These are phyloP conservation scores for Tanytarsus gracilentus DNA, from an alignment of 2,888 invertebrate genomes.

Conservation along the genomic window DNA sequence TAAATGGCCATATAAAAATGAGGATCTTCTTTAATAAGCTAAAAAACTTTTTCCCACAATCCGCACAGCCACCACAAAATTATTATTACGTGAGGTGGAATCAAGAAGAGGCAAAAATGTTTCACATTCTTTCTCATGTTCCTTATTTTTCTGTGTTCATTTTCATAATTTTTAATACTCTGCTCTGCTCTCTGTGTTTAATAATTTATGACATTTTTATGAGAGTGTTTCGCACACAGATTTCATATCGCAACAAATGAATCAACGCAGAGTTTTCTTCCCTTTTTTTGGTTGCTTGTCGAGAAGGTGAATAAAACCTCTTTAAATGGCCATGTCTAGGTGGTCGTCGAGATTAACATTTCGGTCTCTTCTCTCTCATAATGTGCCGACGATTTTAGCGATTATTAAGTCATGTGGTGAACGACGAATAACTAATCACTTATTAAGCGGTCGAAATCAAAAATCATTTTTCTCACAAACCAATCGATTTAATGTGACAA, in stretches of 20 bases:
- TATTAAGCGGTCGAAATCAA: neutral
- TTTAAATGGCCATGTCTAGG: neutral
- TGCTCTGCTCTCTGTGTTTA: neutral
- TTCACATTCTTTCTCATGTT: slow-evolving; percentile 16
- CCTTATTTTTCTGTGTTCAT: neutral
- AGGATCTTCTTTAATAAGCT: neutral
- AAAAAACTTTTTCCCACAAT: slow-evolving; percentile 8
- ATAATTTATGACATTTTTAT: slow-evolving; percentile 26
- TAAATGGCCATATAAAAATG: slow-evolving; percentile 1
- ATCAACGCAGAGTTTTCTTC: neutral
- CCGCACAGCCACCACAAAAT: slow-evolving; percentile 7
- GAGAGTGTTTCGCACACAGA: slow-evolving; percentile 6
- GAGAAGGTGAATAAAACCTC: neutral
- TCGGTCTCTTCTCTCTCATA: neutral
- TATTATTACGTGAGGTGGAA: slow-evolving; percentile 4
- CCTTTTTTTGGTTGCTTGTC: no score
- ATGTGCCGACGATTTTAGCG: neutral
- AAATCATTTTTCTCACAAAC: no score
- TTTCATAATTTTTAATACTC: slow-evolving; percentile 11
- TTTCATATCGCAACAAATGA: neutral
- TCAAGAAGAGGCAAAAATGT: slow-evolving; percentile 7
- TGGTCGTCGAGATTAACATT: slow-evolving; percentile 1
- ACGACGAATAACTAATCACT: neutral
- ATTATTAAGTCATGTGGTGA: neutral
- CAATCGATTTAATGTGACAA: no score